Base-by-base conservation (phyloP, 2,888 invertebrate species). In the Unio delphinus region DNA sequence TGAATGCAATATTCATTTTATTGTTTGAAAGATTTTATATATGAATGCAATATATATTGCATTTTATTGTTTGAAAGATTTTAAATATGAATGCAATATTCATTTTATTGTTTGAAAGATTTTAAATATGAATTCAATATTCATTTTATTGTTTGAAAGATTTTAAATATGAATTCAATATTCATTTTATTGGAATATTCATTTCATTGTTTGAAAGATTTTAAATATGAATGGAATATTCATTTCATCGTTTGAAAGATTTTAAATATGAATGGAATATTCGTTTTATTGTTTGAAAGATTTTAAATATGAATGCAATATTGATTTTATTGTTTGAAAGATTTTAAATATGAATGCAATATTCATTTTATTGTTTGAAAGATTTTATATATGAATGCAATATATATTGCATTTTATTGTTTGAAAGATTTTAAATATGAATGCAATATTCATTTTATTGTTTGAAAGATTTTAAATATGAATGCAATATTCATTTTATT, bases 241-340 rank as follows among this genome's bases (percentile, higher is more conserved):
- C 62, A 17, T 61, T 64, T 65, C 72, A 88, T 34, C 26, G 28
- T 45, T 55, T 58, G 54, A 55, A 64, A 28, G 18, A 45, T 45
- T 45, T 11, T 45, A 45, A 45, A 45, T 45, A 45, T 15, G 15
- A 45, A 45, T 59, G 55, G 26, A 60, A n/a, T 70, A 6, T 74
- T 34, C 62, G 15, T 61, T 64, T 65, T 71, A 88, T 34, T 34
- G 28, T 45, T 55, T 58, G 54, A 55, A 64, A 28, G 18, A 45
- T 45, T 45, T 11, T 45, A 45, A 45, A 45, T 45, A 45, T 15
- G 15, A 45, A 45, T 59, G 55, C 26, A 60, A n/a, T 70, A 6
- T 74, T 34, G 61, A 17, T 61, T 64, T 65, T 87, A 18, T 68
- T 88, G 23, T 68, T 65, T 6, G 83, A 23, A 23, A 23, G 23